Conservation (phyloP, 2,797 vertebrate species). For the Melopsittacus undulatus region DNA sequence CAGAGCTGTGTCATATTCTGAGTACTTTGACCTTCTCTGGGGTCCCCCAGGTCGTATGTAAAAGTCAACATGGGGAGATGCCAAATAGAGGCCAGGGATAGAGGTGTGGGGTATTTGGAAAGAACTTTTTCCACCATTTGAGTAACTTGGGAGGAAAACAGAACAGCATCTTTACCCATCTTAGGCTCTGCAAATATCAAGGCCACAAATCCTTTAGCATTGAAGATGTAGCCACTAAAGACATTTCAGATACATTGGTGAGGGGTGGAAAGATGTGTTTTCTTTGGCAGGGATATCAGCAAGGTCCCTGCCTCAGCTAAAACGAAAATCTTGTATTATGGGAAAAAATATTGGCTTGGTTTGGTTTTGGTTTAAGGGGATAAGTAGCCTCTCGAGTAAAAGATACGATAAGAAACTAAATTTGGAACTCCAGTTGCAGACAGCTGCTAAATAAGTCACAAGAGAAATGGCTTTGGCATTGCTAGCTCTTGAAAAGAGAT, state of each 20-base stretch:
- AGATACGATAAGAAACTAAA: constrained; percentile 67
- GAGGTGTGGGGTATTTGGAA: neutral
- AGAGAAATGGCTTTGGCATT: constrained; percentile 69
- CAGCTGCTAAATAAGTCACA: constrained; percentile 73
- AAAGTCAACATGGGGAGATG: neutral
- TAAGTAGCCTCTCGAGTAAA: constrained; percentile 38
- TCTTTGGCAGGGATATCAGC: neutral
- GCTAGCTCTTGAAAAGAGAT: constrained; percentile 67
- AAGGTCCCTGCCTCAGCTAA: neutral
- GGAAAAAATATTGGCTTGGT: neutral
- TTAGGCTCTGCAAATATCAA: neutral
- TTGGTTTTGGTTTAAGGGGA: constrained; percentile 35
- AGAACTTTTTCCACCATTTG: neutral
- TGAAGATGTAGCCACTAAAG: neutral
- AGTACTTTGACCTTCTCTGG: neutral
- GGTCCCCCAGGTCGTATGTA: neutral
- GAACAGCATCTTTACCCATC: neutral
- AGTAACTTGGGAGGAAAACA: neutral
- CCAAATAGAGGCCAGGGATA: too few relatives aligned
- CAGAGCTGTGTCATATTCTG: neutral
- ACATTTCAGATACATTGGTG: neutral
- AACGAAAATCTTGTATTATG: neutral
- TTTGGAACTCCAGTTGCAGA: constrained; percentile 60
- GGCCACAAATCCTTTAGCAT: neutral
- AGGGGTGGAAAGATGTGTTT: neutral